Base-by-base conservation (phyloP, 1,140 invertebrate genomes). In the Leptinotarsa undecemlineata region DNA sequence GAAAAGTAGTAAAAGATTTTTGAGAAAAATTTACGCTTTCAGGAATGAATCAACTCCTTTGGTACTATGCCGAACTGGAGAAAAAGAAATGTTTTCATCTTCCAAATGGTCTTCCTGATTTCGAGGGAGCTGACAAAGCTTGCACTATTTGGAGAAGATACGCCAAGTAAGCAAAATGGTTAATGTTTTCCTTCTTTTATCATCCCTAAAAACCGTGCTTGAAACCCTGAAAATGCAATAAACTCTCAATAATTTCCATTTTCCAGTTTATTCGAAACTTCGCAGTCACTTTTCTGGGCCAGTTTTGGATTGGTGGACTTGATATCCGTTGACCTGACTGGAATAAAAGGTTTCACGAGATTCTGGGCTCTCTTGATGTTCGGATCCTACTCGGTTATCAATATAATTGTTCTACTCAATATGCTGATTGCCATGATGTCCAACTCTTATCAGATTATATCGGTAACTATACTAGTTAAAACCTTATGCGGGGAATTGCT, bases 341-440 rank as follows among this genome's bases (percentile, higher is more conserved):
- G 92, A 51, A 93, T 94, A 74, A 93, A 94, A 83, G 89, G 90
- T 1, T 94, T 94, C 81, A 94, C 93, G 2, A 86, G 92, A 71
- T 94, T 94, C 82, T 94, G 92, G 92, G 92, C 92, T 23, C 84
- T 94, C 73, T 86, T 94, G 66, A 94, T 94, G 92, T 94, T 94
- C 76, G 92, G 92, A 33, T 91, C 91, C 1, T 95, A 94, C 84
- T 93, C 92, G 68, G 92, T 94, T 63, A 95, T 95, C 83, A 94
- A 95, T 81, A 91, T 95, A 73, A 94, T 95, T 81, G 94, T 96
- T 23, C 87, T 96, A 19, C 85, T 95, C 68, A 95, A 96, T 85
- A 90, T 96, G 76, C 89, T 96, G 61, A 96, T 96, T 78, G 94
- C 94, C 75, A 96, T 96, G 94, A 95, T 96, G 93, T 94, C 93